Conservation (phyloP, 2,797 vertebrate species). For the Antennarius maculatus region DNA sequence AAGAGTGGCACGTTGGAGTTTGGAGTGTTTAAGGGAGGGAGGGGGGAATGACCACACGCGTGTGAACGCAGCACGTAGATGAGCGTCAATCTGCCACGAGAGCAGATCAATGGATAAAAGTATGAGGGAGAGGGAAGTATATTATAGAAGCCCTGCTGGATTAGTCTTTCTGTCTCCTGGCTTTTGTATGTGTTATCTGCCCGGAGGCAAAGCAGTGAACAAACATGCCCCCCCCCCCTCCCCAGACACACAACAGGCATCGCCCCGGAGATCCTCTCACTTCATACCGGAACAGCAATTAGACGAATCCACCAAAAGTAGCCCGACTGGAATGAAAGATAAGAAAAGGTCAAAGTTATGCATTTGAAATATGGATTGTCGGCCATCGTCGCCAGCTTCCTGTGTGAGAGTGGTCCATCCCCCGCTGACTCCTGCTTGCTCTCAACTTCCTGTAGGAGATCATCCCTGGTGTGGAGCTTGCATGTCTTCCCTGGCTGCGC, state of each 20-base stretch:
- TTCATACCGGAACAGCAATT: constrained; percentile 1
- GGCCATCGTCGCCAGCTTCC: no score
- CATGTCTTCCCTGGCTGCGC: constrained; percentile 46
- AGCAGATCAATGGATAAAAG: constrained; percentile 36
- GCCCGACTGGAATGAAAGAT: background rate
- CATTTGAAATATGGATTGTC: background rate
- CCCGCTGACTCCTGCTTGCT: no score
- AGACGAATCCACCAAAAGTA: constrained; percentile 5
- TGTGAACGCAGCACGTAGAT: constrained; percentile 20
- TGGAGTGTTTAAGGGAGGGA: background rate
- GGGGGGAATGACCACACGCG: constrained; percentile 7
- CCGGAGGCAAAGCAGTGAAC: constrained; percentile 27
- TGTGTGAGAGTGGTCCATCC: no score
- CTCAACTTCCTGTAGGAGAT: no score
- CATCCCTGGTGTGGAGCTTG: constrained; percentile 28
- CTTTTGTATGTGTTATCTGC: constrained; percentile 27
- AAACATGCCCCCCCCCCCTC: constrained; percentile 15
- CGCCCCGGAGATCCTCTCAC: background rate
- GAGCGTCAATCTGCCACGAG: constrained; percentile 41
- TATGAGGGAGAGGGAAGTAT: constrained; percentile 1
- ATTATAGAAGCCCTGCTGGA: constrained; percentile 38
- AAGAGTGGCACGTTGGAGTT: background rate
- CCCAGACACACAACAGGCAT: background rate
- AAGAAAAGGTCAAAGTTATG: background rate
- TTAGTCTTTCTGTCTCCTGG: constrained; percentile 30